A percentile compares a stretch with the other conserved stretches of the same genome.
Conservation (phyloP, 2,797 vertebrate species). For the Lacerta viridis region DNA sequence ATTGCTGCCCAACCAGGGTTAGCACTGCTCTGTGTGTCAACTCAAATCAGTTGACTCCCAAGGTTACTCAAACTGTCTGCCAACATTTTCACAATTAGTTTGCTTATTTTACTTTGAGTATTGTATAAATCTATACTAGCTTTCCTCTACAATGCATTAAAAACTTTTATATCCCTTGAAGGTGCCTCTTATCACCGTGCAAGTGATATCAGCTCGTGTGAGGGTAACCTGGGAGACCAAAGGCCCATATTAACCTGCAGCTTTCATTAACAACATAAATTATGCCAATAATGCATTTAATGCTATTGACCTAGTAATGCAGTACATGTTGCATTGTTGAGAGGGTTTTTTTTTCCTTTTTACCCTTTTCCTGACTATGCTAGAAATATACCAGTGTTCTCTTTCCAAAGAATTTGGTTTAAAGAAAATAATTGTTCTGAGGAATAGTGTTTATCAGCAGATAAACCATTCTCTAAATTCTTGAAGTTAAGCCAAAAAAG, state of each 20-base stretch:
- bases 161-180: too few species aligned
- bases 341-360: neutral
- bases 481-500: slow-evolving; percentile 16
- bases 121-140: too few species aligned
- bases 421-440: slow-evolving; percentile 38
- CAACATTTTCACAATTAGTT: too few species aligned
- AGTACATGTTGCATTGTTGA: neutral
- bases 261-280: neutral
- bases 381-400: neutral
- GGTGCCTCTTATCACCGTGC: neutral
- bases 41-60: too few species aligned
- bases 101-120: too few species aligned
- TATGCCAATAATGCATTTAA: neutral
- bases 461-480: slow-evolving; percentile 31
- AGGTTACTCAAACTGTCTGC: too few species aligned
- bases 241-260: neutral
- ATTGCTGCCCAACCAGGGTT: too few species aligned
- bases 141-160: too few species aligned
- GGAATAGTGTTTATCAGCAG: slow-evolving; percentile 33
- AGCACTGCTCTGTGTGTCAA: too few species aligned
- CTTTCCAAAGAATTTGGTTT: neutral
- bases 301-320: neutral
- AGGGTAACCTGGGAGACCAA: neutral
- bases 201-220: neutral
- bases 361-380: slow-evolving; percentile 10